phyloP scores from a whole-genome alignment of 2,888 invertebrate genomes.

The Coelogynopora nodosa region DNA sequence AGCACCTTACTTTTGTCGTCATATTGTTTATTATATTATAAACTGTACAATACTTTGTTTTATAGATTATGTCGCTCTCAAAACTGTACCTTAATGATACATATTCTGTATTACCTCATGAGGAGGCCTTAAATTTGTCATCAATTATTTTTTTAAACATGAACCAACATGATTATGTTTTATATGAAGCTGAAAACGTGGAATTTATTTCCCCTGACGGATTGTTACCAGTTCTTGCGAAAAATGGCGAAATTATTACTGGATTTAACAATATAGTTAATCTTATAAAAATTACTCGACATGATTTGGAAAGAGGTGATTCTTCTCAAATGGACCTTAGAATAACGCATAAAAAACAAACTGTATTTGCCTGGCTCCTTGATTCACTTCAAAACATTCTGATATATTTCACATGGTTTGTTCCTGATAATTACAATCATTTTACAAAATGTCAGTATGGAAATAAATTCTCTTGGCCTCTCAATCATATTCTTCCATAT shows the following conservation, averaged over 20 bases:
- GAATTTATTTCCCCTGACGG: neutral
- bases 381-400: constrained; percentile 5
- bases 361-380: neutral
- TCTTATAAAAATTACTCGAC: neutral
- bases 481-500: neutral
- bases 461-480: neutral
- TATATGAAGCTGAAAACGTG: neutral
- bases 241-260: neutral
- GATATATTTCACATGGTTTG: neutral
- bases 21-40: neutral
- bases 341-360: neutral
- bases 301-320: neutral
- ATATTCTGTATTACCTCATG: neutral
- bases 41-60: neutral
- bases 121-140: neutral
- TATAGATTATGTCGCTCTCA: neutral
- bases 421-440: neutral
- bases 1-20: neutral
- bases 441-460: neutral
- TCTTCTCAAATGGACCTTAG: neutral
- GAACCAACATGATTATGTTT: neutral
- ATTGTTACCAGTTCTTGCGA: neutral
- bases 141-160: neutral
- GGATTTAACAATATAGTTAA: neutral
- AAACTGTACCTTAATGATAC: constrained; percentile 10